Evolutionary conservation across 2,113 vertebrate species (phyloP).

Genomic region (Chionomys nivalis): DNA sequence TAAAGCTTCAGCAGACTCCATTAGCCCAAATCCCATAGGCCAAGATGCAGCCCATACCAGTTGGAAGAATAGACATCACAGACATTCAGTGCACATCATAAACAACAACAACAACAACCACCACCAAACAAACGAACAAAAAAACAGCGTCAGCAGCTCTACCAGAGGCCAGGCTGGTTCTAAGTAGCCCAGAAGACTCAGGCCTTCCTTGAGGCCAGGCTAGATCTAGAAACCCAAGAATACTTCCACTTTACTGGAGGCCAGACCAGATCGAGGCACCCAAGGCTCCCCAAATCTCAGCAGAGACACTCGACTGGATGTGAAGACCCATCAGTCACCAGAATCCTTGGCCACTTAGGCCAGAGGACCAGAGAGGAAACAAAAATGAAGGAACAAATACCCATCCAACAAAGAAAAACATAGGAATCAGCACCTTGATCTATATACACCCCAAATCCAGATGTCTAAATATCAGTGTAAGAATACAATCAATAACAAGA

Average conservation of each 20-base stretch:
- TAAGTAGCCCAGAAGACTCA: not conserved
- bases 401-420: not conserved
- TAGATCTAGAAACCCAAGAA: not conserved
- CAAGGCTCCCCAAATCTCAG: not conserved
- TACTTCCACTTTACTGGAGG: not conserved
- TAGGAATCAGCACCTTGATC: not conserved
- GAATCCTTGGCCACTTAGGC: not conserved
- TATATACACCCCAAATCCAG: not conserved
- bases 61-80: too few species aligned
- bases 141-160: not conserved
- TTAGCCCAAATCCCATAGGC: not conserved
- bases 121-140: too few species aligned
- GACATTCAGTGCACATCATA: not conserved
- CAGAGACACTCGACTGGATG: not conserved
- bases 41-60: not conserved
- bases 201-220: not conserved
- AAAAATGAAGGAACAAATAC: not conserved
- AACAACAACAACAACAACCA: too few species aligned
- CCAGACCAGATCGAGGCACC: not conserved
- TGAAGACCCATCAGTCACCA: not conserved
- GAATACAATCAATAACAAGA: not conserved
- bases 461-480: not conserved
- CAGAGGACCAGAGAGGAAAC: not conserved
- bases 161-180: not conserved
- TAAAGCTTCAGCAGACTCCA: not conserved